These are phyloP conservation scores for Erpornis zantholeuca DNA, from an alignment of 2,113 vertebrate species.

Conservation along the genomic window DNA sequence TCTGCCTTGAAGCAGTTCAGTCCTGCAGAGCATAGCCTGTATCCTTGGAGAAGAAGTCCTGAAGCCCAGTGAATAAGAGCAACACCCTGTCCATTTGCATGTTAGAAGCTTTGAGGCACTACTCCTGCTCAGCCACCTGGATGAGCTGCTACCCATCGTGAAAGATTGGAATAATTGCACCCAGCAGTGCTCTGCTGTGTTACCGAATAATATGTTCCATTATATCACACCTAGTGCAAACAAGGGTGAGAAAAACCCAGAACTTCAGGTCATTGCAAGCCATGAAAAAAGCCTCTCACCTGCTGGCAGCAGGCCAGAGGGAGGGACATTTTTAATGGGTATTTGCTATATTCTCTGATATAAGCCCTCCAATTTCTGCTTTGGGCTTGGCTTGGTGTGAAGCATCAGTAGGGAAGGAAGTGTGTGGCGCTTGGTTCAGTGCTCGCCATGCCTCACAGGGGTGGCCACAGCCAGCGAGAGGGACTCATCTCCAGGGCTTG, in stretches of 20 bases:
- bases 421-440: background rate
- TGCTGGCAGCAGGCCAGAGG: background rate
- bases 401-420: background rate
- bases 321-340: background rate
- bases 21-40: background rate
- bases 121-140: background rate
- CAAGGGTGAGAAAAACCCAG: background rate
- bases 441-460: background rate
- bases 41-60: background rate
- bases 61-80: background rate
- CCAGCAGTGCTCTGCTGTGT: background rate
- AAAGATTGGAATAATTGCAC: background rate
- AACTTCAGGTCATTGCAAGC: background rate
- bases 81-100: background rate
- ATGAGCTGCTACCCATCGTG: background rate
- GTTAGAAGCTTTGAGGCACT: background rate
- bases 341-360: background rate
- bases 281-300: background rate
- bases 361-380: background rate
- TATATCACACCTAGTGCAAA: background rate
- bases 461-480: background rate
- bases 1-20: background rate
- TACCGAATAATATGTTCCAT: background rate
- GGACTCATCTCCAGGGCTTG: background rate
- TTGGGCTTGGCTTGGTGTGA: background rate